A percentile compares a stretch with the other conserved stretches of the same genome.
These are phyloP conservation scores for Benitochromis conjunctus DNA, from an alignment of 2,113 vertebrate species.

Conservation along the genomic window DNA sequence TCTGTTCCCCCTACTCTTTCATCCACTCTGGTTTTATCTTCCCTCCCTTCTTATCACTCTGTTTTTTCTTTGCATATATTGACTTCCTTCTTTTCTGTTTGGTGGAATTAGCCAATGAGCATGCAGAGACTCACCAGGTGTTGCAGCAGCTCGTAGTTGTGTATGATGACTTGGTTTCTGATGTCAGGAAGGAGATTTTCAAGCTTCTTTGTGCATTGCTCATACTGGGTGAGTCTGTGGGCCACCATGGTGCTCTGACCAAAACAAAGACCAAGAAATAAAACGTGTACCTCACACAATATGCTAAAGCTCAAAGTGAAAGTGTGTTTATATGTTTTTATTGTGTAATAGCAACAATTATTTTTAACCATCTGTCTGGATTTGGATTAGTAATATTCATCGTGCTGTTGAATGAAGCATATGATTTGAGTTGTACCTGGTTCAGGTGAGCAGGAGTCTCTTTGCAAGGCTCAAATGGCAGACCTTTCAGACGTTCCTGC, in stretches of 20 bases:
- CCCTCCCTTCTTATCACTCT: neutral
- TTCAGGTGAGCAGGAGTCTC: neutral
- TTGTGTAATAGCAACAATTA: neutral
- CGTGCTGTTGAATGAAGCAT: neutral
- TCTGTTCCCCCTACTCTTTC: neutral
- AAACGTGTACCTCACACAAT: neutral
- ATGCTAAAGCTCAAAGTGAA: neutral
- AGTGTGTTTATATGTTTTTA: neutral
- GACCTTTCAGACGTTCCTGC: neutral
- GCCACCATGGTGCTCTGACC: neutral
- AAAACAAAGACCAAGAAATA: neutral
- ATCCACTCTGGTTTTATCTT: neutral
- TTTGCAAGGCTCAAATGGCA: neutral
- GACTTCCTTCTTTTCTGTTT: neutral
- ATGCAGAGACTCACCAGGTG: conserved; percentile 33
- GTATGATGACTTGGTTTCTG: neutral
- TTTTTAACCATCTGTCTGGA: neutral
- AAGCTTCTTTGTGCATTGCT: neutral
- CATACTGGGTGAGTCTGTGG: neutral
- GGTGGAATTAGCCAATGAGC: neutral
- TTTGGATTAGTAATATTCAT: neutral
- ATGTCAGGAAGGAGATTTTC: rapidly evolving
- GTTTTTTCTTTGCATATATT: neutral
- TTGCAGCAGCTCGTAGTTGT: conserved; percentile 30
- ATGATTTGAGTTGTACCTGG: neutral